phyloP scores from a whole-genome alignment of 2,113 vertebrate species.

The Vimba vimba region DNA sequence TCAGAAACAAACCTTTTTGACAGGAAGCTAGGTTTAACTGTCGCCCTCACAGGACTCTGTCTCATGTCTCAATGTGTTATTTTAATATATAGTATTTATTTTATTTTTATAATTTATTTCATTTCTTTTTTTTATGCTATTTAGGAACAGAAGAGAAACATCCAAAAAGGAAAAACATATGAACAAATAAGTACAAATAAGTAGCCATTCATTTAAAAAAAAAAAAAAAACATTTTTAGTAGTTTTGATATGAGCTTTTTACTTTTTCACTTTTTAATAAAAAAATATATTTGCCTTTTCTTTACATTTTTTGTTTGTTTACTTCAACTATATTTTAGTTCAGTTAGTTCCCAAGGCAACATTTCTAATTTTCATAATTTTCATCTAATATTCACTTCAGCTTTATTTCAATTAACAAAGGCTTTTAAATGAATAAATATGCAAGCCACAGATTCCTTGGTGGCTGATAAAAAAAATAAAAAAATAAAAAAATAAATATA shows the following conservation, averaged over 20 bases:
- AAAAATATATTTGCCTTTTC: background rate
- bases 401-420: background rate
- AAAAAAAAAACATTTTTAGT: no score
- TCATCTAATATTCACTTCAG: background rate
- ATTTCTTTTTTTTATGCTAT: background rate
- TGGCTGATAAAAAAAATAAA: no score
- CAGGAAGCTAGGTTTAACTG: constrained; percentile 39
- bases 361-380: background rate
- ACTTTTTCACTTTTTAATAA: background rate
- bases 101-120: no score
- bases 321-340: background rate
- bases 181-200: no score
- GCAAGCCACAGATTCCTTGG: no score
- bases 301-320: background rate
- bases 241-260: background rate
- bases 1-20: constrained; percentile 19
- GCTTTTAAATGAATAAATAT: no score
- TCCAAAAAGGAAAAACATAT: no score
- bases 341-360: background rate
- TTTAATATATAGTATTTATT: background rate
- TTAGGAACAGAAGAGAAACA: no score
- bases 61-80: background rate
- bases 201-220: no score
- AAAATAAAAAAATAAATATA: no score
- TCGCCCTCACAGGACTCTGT: background rate